Percentiles rank a stretch among this genome's conserved stretches.
phyloP scores from a whole-genome alignment of 2,888 invertebrate genomes.

The Boloria euphrosyne region DNA sequence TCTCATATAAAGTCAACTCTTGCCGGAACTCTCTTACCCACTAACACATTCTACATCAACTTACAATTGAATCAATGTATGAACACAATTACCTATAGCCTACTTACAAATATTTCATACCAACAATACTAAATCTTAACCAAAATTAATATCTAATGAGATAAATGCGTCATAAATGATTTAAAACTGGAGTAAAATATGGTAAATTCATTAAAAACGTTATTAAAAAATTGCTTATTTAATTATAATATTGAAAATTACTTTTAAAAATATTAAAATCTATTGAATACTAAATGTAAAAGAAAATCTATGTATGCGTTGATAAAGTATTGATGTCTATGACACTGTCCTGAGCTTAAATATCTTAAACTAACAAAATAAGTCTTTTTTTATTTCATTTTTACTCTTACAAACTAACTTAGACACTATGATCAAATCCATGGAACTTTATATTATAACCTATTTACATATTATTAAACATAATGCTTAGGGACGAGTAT shows the following conservation, averaged over 20 bases:
- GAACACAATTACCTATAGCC: constrained; percentile 27
- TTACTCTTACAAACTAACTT: constrained; percentile 53
- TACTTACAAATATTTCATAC: constrained; percentile 8
- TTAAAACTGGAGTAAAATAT: constrained; percentile 4
- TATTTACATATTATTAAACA: constrained; percentile 38
- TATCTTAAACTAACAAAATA: constrained; percentile 53
- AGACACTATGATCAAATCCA: constrained; percentile 64
- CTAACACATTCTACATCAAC: constrained; percentile 9
- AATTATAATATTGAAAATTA: background rate
- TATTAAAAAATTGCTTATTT: background rate
- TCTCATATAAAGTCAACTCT: constrained; percentile 13
- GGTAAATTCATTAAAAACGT: background rate
- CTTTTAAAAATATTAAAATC: background rate
- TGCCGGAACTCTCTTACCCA: constrained; percentile 1
- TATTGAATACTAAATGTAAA: background rate
- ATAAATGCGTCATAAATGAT: constrained; percentile 35
- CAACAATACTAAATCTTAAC: constrained; percentile 17
- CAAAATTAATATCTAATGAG: constrained; percentile 32
- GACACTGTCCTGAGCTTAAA: constrained; percentile 48
- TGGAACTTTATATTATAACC: constrained; percentile 58
- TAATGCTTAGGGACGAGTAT: constrained; percentile 37
- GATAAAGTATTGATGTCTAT: background rate
- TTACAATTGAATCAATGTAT: constrained; percentile 24
- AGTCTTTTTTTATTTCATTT: constrained; percentile 69
- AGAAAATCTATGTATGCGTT: background rate